Percentiles rank a stretch among this genome's conserved stretches.
Evolutionary conservation across 2,113 vertebrate genomes (phyloP).

Genomic region (Galbula dea): DNA sequence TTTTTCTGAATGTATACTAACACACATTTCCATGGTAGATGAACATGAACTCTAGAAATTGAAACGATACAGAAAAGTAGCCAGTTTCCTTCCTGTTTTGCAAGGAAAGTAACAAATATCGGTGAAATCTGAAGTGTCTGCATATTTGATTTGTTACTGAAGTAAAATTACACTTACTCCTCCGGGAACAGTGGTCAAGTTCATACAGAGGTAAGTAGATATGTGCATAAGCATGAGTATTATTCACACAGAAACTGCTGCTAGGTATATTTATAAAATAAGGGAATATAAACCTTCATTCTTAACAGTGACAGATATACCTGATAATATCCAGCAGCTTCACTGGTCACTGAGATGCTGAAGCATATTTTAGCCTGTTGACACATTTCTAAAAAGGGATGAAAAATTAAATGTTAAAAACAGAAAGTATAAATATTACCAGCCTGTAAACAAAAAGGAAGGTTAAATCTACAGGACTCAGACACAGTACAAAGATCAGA

Average conservation of each 20-base stretch:
- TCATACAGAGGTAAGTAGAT: not conserved
- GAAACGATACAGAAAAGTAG: not conserved
- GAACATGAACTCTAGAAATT: not conserved
- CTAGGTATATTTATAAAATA: not conserved
- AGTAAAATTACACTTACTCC: not conserved
- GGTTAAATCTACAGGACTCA: not conserved
- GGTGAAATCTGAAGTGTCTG: not conserved
- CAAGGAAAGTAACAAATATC: not conserved
- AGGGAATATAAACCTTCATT: not conserved
- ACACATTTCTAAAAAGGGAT: not conserved
- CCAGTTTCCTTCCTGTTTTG: not conserved
- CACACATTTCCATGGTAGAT: not conserved
- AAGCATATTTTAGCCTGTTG: not conserved
- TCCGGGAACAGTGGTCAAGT: not conserved
- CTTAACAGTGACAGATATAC: not conserved
- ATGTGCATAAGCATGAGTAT: too few species aligned
- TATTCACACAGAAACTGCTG: not conserved
- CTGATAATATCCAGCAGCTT: not conserved
- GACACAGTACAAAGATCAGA: not conserved
- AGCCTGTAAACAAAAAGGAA: not conserved
- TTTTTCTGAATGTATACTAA: not conserved
- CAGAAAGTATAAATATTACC: not conserved
- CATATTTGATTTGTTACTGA: not conserved
- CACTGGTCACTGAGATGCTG: not conserved
- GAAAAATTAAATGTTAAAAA: not conserved